Conservation (phyloP, 2,113 vertebrate genomes). For the Psilopsiagon aymara region DNA sequence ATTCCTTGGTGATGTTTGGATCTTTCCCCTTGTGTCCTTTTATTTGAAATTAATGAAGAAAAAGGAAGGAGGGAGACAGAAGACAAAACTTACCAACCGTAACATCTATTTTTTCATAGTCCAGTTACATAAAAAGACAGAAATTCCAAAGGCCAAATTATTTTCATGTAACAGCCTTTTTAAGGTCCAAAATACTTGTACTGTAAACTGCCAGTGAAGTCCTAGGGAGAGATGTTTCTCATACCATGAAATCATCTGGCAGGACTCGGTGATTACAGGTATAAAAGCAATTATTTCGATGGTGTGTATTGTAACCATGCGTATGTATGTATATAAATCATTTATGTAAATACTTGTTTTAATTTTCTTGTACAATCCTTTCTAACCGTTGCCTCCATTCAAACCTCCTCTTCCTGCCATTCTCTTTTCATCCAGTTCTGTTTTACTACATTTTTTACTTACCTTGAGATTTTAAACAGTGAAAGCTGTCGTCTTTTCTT, state of each 20-base stretch:
- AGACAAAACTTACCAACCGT: neutral
- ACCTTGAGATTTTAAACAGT: slow-evolving; percentile 10
- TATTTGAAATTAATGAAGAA: neutral
- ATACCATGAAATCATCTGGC: neutral
- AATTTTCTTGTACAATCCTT: neutral
- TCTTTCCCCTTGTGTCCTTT: neutral
- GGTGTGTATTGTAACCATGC: neutral
- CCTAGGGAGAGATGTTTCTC: neutral
- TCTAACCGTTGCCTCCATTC: neutral
- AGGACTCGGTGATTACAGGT: neutral
- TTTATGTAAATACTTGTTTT: neutral
- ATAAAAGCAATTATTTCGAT: neutral
- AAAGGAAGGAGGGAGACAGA: neutral
- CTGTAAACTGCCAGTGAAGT: neutral
- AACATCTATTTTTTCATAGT: neutral
- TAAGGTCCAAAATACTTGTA: neutral
- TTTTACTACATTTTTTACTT: neutral
- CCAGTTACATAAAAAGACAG: neutral
- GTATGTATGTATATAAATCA: neutral
- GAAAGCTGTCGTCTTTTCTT: slow-evolving; percentile 14
- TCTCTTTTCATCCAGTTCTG: neutral
- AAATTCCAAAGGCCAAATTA: neutral
- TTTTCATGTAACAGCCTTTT: neutral
- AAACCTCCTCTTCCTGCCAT: neutral
- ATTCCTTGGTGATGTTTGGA: neutral